Evolutionary conservation across 2,888 invertebrate species (phyloP).

Genomic region (Caenorhabditis wallacei): DNA sequence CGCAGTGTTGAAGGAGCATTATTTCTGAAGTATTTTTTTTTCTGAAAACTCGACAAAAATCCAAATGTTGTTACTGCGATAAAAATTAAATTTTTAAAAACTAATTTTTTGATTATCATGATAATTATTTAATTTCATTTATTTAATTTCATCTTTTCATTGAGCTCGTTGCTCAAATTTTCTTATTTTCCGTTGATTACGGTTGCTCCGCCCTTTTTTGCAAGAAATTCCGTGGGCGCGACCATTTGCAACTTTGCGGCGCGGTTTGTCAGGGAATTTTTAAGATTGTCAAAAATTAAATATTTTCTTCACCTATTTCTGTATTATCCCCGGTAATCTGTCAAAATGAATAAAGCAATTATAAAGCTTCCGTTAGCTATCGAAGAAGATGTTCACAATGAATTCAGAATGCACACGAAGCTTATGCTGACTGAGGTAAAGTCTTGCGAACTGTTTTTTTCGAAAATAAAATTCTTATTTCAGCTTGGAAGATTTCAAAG

Average conservation of each 20-base stretch:
- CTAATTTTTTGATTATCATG: too few relatives aligned
- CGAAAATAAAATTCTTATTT: slow-evolving; percentile 23
- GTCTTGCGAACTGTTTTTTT: too few relatives aligned
- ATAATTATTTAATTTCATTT: too few relatives aligned
- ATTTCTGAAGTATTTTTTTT: too few relatives aligned
- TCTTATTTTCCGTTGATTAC: too few relatives aligned
- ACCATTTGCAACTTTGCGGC: slow-evolving; percentile 20
- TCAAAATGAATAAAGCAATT: slow-evolving; percentile 38
- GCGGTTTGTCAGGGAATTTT: not conserved
- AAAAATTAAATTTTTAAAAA: too few relatives aligned
- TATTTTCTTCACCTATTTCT: not conserved
- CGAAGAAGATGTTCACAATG: slow-evolving; percentile 69
- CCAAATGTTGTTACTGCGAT: too few relatives aligned
- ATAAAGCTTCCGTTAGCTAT: slow-evolving; percentile 38
- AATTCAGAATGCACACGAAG: slow-evolving; percentile 73
- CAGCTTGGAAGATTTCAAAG: slow-evolving; percentile 59
- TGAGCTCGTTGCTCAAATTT: too few relatives aligned
- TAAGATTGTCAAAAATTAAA: not conserved
- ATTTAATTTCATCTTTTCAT: too few relatives aligned
- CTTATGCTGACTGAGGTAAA: slow-evolving; percentile 67
- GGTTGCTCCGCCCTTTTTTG: slow-evolving; percentile 18
- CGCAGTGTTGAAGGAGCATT: too few relatives aligned
- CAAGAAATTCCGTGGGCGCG: slow-evolving; percentile 4
- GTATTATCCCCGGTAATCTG: not conserved
- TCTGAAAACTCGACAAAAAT: too few relatives aligned